phyloP scores from a whole-genome alignment of 2,113 vertebrate genomes.

The Microcebus murinus region DNA sequence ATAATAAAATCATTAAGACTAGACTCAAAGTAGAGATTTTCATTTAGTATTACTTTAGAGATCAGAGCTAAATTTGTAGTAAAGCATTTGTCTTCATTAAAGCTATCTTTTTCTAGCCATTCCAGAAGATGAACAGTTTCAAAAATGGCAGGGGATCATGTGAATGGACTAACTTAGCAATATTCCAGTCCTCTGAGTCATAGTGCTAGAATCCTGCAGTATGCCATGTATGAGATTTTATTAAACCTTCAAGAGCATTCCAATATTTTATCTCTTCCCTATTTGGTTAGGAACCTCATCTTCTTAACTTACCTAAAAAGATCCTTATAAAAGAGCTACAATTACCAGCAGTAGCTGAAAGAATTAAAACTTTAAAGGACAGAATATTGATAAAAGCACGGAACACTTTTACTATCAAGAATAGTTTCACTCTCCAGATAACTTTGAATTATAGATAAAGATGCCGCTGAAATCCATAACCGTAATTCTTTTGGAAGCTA shows the following conservation, averaged over 20 bases:
- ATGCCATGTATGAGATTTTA: constrained; percentile 73
- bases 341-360: background rate
- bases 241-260: constrained; percentile 72
- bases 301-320: constrained; percentile 45
- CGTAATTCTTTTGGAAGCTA: constrained; percentile 33
- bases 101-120: constrained; percentile 68
- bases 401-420: background rate
- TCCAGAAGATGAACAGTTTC: constrained; percentile 64
- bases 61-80: constrained; percentile 52
- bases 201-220: constrained; percentile 44
- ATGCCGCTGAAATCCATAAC: background rate
- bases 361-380: constrained; percentile 56
- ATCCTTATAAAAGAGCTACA: constrained; percentile 72
- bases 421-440: constrained; percentile 20
- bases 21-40: background rate
- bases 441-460: background rate
- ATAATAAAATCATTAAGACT: constrained; percentile 15
- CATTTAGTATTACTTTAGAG: background rate
- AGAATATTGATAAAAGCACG: constrained; percentile 46
- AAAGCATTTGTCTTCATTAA: constrained; percentile 70
- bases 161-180: constrained; percentile 50
- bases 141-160: constrained; percentile 61
- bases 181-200: constrained; percentile 71
- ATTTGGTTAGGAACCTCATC: constrained; percentile 69
- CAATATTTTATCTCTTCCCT: constrained; percentile 58